A percentile compares a stretch with the other conserved stretches of the same genome.
Conservation (phyloP, 1,140 invertebrate species). For the Sesamia nonagrioides region DNA sequence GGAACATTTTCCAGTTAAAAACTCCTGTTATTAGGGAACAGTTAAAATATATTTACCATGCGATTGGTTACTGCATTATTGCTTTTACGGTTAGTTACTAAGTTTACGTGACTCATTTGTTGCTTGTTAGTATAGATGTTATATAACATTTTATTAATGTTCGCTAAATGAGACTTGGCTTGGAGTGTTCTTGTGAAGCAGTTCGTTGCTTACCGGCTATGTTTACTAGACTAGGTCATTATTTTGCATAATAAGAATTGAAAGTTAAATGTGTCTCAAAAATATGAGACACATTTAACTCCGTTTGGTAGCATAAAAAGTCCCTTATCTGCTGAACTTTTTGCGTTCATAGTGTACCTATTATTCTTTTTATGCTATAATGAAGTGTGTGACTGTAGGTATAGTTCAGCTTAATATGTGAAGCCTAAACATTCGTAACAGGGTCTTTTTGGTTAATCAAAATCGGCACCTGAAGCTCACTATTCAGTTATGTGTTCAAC, state of each 20-base stretch:
- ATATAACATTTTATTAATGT: slow-evolving; percentile 18
- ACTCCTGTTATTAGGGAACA: slow-evolving; percentile 21
- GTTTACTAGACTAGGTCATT: slow-evolving; percentile 26
- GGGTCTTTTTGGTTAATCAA: slow-evolving; percentile 80
- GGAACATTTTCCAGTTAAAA: not conserved
- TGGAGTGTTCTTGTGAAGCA: not conserved
- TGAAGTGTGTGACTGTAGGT: slow-evolving; percentile 62
- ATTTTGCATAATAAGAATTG: slow-evolving; percentile 41
- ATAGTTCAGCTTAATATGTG: slow-evolving; percentile 65
- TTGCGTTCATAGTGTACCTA: slow-evolving; percentile 21
- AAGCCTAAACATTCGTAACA: slow-evolving; percentile 68
- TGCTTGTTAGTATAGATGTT: slow-evolving; percentile 14
- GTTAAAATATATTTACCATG: slow-evolving; percentile 8
- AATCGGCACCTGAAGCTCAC: slow-evolving; percentile 73
- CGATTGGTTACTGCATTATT: slow-evolving; percentile 7
- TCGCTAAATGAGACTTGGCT: slow-evolving; percentile 23
- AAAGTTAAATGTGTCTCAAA: no score
- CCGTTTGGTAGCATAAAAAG: slow-evolving; percentile 27
- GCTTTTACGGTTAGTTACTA: slow-evolving; percentile 19
- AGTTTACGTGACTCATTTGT: slow-evolving; percentile 20
- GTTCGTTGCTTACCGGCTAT: slow-evolving; percentile 28
- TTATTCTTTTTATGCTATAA: slow-evolving; percentile 54
- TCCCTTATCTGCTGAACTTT: not conserved
- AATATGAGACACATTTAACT: slow-evolving; percentile 7
- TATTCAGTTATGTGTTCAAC: slow-evolving; percentile 69